A percentile compares a stretch with the other conserved stretches of the same genome.
These are phyloP conservation scores for Ailurus styani DNA, from an alignment of 2,113 vertebrate genomes.

Conservation along the genomic window DNA sequence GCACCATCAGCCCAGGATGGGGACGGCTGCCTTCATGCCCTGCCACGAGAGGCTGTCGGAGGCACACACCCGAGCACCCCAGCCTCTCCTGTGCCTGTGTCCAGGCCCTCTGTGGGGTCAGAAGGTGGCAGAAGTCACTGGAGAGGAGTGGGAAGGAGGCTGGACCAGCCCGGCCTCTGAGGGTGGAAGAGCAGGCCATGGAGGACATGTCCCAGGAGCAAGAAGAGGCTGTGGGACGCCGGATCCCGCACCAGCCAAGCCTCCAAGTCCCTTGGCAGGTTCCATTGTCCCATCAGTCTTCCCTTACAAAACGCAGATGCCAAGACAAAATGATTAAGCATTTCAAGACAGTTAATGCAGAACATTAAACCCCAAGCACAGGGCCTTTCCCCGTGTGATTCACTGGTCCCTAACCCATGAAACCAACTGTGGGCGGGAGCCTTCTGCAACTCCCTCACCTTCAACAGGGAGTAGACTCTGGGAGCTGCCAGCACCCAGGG, in stretches of 20 bases:
- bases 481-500: neutral
- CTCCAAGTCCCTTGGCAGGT: neutral
- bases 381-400: neutral
- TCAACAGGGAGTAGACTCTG: rapidly evolving
- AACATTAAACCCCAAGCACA: neutral
- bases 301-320: neutral
- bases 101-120: neutral
- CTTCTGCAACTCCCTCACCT: neutral
- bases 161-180: neutral
- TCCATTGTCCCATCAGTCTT: neutral
- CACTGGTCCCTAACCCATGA: neutral
- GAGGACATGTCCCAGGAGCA: neutral
- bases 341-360: neutral
- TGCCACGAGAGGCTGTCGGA: neutral
- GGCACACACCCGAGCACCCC: neutral
- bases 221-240: neutral
- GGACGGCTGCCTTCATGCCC: neutral
- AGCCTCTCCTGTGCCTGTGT: neutral
- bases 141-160: neutral
- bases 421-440: neutral
- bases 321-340: neutral
- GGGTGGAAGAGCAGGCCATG: neutral
- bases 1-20: neutral
- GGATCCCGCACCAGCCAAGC: neutral
- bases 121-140: neutral